Conservation (phyloP, 2,797 vertebrate genomes). For the Enteromius afrohamiltoni region DNA sequence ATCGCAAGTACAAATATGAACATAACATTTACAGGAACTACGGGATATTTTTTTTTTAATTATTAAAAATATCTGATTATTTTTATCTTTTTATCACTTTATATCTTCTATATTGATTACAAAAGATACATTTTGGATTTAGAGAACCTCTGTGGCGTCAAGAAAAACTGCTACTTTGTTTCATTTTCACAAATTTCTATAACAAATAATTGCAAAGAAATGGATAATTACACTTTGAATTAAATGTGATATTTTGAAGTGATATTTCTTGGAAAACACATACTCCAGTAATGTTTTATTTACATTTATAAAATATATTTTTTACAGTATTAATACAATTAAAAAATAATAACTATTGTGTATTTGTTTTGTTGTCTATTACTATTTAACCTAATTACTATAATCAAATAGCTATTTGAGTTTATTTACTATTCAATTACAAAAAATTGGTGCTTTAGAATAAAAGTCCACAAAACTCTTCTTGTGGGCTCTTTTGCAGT, state of each 20-base stretch:
- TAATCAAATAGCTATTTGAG: neutral
- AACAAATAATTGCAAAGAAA: neutral
- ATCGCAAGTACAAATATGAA: neutral
- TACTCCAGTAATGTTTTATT: neutral
- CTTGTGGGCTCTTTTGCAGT: neutral
- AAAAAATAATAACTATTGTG: neutral
- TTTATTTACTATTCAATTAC: neutral
- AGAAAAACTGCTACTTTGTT: neutral
- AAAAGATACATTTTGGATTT: neutral
- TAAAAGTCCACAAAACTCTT: neutral
- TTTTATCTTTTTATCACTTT: no score
- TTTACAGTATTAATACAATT: neutral
- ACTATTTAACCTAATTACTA: neutral
- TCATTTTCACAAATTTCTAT: neutral
- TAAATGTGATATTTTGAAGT: neutral
- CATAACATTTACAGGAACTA: neutral
- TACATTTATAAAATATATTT: neutral
- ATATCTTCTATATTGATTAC: neutral
- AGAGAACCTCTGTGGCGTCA: neutral
- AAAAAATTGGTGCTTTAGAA: neutral
- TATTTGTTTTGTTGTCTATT: neutral
- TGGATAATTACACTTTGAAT: neutral
- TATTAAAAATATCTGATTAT: neutral
- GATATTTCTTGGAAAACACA: neutral
- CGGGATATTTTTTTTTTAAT: neutral